Percentiles rank a stretch among this genome's conserved stretches.
phyloP scores from a whole-genome alignment of 2,113 vertebrate genomes.

The Phasianus colchicus region DNA sequence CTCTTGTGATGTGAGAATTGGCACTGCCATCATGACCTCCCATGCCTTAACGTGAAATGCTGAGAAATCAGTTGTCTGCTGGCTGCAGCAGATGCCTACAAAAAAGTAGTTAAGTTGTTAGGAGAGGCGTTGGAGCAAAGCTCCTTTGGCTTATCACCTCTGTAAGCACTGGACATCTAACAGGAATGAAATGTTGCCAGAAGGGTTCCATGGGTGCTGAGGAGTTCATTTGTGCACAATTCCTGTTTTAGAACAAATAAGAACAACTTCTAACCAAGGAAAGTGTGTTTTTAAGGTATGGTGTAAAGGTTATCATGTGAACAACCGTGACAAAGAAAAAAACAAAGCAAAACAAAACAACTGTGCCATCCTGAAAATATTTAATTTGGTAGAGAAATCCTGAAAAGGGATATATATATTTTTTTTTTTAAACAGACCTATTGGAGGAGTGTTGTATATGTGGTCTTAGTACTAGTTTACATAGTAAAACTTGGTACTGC shows the following conservation, averaged over 20 bases:
- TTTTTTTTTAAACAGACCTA: not conserved
- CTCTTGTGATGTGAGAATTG: not conserved
- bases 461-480: not conserved
- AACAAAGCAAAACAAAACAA: not conserved
- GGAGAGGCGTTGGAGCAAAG: not conserved
- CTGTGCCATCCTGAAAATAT: not conserved
- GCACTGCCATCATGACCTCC: not conserved
- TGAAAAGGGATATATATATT: not conserved
- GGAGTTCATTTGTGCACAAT: not conserved
- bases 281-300: not conserved
- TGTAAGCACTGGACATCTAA: not conserved
- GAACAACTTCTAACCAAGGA: not conserved
- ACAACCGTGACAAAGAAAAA: not conserved
- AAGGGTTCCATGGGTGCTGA: not conserved
- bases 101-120: not conserved
- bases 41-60: rapidly evolving
- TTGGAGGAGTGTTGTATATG: not conserved
- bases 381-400: rapidly evolving
- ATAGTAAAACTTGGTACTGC: not conserved
- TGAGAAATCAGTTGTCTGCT: not conserved
- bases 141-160: not conserved
- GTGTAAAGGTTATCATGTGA: rapidly evolving
- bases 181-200: not conserved
- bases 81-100: not conserved
- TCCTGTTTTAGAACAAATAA: not conserved